Percentiles rank a stretch among this genome's conserved stretches.
phyloP scores from a whole-genome alignment of 1,140 invertebrate species.

The Cylas formicarius region DNA sequence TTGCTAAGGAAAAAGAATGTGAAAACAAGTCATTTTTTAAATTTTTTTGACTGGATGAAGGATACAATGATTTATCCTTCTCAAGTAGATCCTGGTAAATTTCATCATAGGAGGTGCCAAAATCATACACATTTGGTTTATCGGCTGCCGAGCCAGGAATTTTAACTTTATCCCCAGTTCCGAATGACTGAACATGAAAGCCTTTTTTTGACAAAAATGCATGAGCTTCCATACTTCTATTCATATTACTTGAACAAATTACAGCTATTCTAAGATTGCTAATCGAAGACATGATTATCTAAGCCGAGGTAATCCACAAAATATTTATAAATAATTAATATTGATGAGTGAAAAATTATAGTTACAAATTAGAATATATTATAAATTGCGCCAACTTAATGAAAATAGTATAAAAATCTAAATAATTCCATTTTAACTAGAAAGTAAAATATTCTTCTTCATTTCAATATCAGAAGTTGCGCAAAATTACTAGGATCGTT shows the following conservation, averaged over 20 bases:
- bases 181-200: constrained; percentile 93
- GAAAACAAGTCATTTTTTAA: constrained; percentile 10
- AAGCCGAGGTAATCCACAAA: too few species aligned
- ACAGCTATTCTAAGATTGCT: constrained; percentile 79
- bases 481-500: too few species aligned
- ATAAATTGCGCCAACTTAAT: too few species aligned
- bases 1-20: constrained; percentile 6
- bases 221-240: constrained; percentile 99
- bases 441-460: too few species aligned
- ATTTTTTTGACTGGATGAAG: constrained; percentile 37
- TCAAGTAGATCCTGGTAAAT: constrained; percentile 92
- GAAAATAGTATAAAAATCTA: too few species aligned
- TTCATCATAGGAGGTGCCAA: constrained; percentile 91
- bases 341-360: too few species aligned
- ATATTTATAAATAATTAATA: too few species aligned
- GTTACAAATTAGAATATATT: too few species aligned
- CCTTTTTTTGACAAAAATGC: constrained; percentile 94
- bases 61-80: constrained; percentile 85
- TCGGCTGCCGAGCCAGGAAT: constrained; percentile 91
- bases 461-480: too few species aligned
- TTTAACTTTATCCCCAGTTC: constrained; percentile 96
- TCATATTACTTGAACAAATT: constrained; percentile 99
- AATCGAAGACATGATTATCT: constrained; percentile 24
- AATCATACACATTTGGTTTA: constrained; percentile 97
- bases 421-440: too few species aligned